phyloP scores from a whole-genome alignment of 1,140 invertebrate genomes.

The Tachypleus tridentatus region DNA sequence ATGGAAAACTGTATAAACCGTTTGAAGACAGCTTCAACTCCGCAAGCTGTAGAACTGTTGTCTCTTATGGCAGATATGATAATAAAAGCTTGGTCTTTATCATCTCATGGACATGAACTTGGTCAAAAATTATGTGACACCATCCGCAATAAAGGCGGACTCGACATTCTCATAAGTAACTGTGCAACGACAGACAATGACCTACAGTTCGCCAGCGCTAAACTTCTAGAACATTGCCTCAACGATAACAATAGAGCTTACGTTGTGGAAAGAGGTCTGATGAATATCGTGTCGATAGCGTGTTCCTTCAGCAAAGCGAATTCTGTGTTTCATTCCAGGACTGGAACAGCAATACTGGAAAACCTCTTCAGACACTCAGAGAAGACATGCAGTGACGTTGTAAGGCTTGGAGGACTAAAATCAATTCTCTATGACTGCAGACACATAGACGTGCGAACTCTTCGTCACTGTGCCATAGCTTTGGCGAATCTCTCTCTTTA shows the following conservation, averaged over 20 bases:
- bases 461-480: conserved; percentile 89
- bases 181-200: conserved; percentile 52
- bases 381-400: conserved; percentile 72
- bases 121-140: conserved; percentile 67
- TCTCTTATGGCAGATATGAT: conserved; percentile 37
- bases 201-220: conserved; percentile 69
- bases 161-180: conserved; percentile 76
- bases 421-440: conserved; percentile 89
- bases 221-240: conserved; percentile 84
- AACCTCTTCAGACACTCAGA: conserved; percentile 97
- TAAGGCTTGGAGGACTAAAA: conserved; percentile 40
- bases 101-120: conserved; percentile 68
- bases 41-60: conserved; percentile 24
- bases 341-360: conserved; percentile 89
- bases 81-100: conserved; percentile 74
- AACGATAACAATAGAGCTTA: conserved; percentile 89
- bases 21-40: conserved; percentile 16
- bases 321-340: conserved; percentile 53
- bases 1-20: conserved; percentile 20
- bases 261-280: conserved; percentile 84
- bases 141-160: conserved; percentile 68
- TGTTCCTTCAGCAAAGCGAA: conserved; percentile 41
- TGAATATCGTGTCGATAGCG: conserved; percentile 66
- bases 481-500: conserved; percentile 93
- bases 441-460: conserved; percentile 78